phyloP scores from a whole-genome alignment of 2,888 invertebrate genomes.

The Monopis laevigella region DNA sequence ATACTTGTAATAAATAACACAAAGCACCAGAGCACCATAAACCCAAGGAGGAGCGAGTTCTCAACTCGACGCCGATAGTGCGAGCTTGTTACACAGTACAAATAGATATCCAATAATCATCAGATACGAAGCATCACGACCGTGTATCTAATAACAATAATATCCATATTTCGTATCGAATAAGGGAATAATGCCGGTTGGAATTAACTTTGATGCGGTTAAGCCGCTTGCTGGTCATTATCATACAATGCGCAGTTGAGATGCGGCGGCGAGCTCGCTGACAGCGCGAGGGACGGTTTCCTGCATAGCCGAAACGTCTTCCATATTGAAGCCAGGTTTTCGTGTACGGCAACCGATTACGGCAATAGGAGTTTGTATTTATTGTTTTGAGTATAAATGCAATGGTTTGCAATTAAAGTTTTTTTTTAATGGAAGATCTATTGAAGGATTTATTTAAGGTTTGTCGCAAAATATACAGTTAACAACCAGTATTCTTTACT shows the following conservation, averaged over 20 bases:
- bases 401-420: too few relatives aligned
- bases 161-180: constrained; percentile 57
- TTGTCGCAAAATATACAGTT: too few relatives aligned
- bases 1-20: constrained; percentile 4
- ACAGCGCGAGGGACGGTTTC: constrained; percentile 5
- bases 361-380: too few relatives aligned
- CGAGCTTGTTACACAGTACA: constrained; percentile 22
- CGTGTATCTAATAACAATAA: constrained; percentile 52
- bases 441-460: too few relatives aligned
- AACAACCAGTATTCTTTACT: too few relatives aligned
- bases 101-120: constrained; percentile 32
- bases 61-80: constrained; percentile 8
- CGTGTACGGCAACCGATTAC: constrained; percentile 4
- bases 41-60: constrained; percentile 3
- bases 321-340: constrained; percentile 6
- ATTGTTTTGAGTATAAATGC: too few relatives aligned
- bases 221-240: constrained; percentile 35
- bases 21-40: constrained; percentile 2
- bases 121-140: constrained; percentile 37
- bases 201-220: constrained; percentile 26
- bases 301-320: neutral
- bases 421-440: too few relatives aligned
- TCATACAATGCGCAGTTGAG: constrained; percentile 63
- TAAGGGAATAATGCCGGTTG: constrained; percentile 47
- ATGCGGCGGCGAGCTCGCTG: constrained; percentile 36